Conservation (phyloP, 2,797 vertebrate genomes). For the Parauchenoglanis ngamensis region DNA sequence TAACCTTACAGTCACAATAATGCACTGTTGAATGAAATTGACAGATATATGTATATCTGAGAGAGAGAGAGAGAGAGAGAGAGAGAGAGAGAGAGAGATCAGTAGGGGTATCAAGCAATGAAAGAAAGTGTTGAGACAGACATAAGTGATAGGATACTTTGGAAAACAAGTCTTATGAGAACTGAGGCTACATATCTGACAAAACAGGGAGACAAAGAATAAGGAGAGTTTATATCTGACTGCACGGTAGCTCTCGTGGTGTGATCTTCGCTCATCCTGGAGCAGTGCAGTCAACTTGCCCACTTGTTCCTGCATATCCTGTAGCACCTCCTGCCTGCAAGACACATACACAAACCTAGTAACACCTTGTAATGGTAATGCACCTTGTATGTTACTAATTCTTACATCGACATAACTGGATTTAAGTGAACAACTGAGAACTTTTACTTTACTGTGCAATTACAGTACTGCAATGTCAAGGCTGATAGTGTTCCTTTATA, state of each 20-base stretch:
- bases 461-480: not conserved
- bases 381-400: not conserved
- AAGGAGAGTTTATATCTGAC: not conserved
- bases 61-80: not conserved
- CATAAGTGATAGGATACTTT: not conserved
- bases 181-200: not conserved
- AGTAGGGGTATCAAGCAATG: not conserved
- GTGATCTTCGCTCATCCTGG: conserved; percentile 63
- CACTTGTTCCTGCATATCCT: conserved; percentile 55
- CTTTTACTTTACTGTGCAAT: not conserved
- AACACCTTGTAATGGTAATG: not conserved
- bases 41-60: too few species aligned
- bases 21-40: not conserved
- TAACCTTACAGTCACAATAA: not conserved
- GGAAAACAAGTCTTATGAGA: not conserved
- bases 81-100: not conserved
- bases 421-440: not conserved
- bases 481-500: not conserved
- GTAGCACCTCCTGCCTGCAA: conserved; percentile 47
- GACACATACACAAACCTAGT: conserved; percentile 11
- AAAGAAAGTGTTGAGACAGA: not conserved
- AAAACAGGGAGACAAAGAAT: not conserved
- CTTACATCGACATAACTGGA: not conserved
- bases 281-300: conserved; percentile 55
- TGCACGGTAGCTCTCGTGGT: conserved; percentile 28